A percentile compares a stretch with the other conserved stretches of the same genome.
These are phyloP conservation scores for Minunthozetes semirufus DNA, from an alignment of 2,888 invertebrate genomes.

Conservation along the genomic window DNA sequence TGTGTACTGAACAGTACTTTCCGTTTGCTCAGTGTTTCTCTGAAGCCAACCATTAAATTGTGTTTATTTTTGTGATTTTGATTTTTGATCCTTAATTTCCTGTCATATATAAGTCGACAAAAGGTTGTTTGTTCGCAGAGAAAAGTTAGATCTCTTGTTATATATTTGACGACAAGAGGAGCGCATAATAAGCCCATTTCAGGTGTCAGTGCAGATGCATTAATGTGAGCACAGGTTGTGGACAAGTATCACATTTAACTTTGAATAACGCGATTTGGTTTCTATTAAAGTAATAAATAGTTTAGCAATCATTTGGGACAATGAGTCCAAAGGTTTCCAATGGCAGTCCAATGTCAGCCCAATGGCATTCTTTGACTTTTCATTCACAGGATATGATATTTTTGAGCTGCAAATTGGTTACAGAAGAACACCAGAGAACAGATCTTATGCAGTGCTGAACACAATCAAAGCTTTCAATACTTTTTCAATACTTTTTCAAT, in stretches of 20 bases:
- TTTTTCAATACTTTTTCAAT: not conserved
- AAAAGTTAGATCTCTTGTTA: not conserved
- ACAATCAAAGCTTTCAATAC: not conserved
- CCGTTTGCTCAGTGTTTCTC: not conserved
- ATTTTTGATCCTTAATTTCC: conserved; percentile 13
- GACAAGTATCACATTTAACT: not conserved
- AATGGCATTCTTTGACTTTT: not conserved
- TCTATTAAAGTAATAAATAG: conserved; percentile 23
- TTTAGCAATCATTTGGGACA: conserved; percentile 30
- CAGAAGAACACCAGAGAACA: not conserved
- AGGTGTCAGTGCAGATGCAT: conserved; percentile 1
- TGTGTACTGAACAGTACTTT: not conserved
- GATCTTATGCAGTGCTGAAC: not conserved
- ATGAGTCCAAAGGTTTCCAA: conserved; percentile 9
- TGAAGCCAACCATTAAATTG: not conserved
- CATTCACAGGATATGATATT: conserved; percentile 8
- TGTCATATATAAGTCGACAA: not conserved
- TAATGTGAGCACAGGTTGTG: not conserved
- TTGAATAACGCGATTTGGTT: not conserved
- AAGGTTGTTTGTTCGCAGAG: not conserved
- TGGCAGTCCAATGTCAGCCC: not conserved
- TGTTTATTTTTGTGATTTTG: conserved; percentile 20
- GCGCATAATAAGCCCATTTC: not conserved
- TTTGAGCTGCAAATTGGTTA: conserved; percentile 27
- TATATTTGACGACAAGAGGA: not conserved